Evolutionary conservation across 2,888 invertebrate genomes (phyloP), one percentile per base, ranked within the genome.

Genomic region (Zonitis immaculata): DNA sequence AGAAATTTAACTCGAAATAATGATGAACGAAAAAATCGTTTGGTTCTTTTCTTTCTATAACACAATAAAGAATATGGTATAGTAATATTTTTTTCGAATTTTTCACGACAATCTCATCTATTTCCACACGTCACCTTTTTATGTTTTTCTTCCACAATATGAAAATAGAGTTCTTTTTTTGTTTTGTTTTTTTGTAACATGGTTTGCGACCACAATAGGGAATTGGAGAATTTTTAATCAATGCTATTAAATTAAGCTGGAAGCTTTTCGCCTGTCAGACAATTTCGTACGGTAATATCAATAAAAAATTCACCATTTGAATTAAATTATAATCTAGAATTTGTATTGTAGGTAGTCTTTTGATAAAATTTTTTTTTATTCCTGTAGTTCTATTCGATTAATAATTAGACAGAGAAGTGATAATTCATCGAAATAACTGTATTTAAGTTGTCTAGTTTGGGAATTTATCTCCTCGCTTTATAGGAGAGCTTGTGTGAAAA

Each of bases 351-450:
- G n/a, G n/a, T n/a, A n/a, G n/a, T 18, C 20, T 20, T 39, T 39
- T 39, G 20, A 18, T 39, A 39, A 6, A 18, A 20, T 20, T 16
- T 39, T 39, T 39, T 11, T 5, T 6, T 20, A 4, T 3, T 39
- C 11, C 9, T 35, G 6, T 14, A 16, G 9, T 39, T 39, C 26
- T 49, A 22, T 16, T 28, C 45, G 51, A 46, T 27, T 51, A 51
- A 51, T 46, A 27, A n/a, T 12, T 28, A 26, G 25, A n/a, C 44
- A 44, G 39, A 50, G 39, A 43, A 50, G 44, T 44, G 28, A 50
- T 50, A 32, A 50, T 18, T 50, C 50, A 50, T 3, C 27, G 30
- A 27, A 42, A 48, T 48, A 48, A 49, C 43, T 49, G 49, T 49
- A 39, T 39, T 39, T 39, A 39, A 39, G 39, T 9, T 35, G 11